Evolutionary conservation across 2,888 invertebrate species (phyloP), one percentile per base, ranked within the genome.

Genomic region (Sturmia bella): DNA sequence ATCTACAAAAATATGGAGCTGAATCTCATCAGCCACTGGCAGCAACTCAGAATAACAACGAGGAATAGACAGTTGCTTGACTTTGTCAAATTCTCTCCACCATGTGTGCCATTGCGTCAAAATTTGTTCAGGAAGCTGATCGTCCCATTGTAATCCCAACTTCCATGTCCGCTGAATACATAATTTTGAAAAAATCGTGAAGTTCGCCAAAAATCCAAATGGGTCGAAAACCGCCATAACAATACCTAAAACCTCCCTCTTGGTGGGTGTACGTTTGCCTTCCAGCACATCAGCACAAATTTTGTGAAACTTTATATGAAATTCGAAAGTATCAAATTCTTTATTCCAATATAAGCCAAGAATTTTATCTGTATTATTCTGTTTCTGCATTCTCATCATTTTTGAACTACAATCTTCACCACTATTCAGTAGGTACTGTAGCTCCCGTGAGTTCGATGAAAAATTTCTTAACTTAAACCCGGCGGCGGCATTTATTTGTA

Each of bases 151-250:
- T 7, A 75, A n/a, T 24, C 63, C 11, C 4, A 57, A 57, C 48
- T 73, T 84, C 75, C 78, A 83, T 11, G 43, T 59, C 43, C 43
- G 52, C 32, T 82, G 84, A 6, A 80, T 2, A 19, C 82, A 15
- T 17, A 82, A 17, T 24, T 84, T 84, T 11, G 56, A 48, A 15
- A 21, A 69, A 17, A 84, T 68, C 0, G 85, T 85, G 19, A 85
- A 83, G 1, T 87, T 85, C 0, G 80, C 61, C 0, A 87, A 70
- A 15, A 87, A 72, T 0, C 86, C 86, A 0, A 87, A 73, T 0
- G 86, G 87, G 50, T 87, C 86, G 66, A 83, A 88, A 9, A 87
- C 52, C 0, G 86, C 85, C 86, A 87, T 87, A 5, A 86, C 77
- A 0, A 86, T 64, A 0, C 85, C 52, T 7, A 86, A 64, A 15